phyloP scores from a whole-genome alignment of 2,113 vertebrate species.

The Gallinago media region DNA sequence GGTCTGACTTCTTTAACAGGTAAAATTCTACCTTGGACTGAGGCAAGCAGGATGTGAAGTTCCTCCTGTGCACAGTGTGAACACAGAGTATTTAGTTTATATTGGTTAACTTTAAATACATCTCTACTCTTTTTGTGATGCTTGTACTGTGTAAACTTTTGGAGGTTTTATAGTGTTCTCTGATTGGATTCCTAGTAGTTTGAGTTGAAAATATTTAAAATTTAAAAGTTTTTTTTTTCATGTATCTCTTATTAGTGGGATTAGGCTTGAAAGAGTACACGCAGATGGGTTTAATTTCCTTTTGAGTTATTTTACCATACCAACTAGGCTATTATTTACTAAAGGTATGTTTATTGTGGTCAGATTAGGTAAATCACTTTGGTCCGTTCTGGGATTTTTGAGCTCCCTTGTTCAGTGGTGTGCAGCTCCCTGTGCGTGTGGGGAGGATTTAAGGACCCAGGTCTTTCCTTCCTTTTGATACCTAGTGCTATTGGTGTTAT shows the following conservation, averaged over 20 bases:
- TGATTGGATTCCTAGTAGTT: not conserved
- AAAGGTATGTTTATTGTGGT: not conserved
- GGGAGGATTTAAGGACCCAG: not conserved
- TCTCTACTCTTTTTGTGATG: not conserved
- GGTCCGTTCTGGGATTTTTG: not conserved
- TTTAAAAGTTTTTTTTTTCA: not conserved
- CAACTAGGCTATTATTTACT: not conserved
- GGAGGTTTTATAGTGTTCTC: not conserved
- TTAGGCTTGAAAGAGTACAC: not conserved
- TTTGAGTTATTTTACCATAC: not conserved
- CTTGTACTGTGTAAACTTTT: not conserved
- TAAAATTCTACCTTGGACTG: slow-evolving; percentile 54
- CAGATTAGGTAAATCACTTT: not conserved
- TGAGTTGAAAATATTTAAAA: not conserved
- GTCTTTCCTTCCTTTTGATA: not conserved
- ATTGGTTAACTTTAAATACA: not conserved
- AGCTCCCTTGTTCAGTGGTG: not conserved
- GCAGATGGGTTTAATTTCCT: not conserved
- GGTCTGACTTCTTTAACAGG: slow-evolving; percentile 96
- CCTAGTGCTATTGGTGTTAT: not conserved
- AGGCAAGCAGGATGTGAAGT: not conserved
- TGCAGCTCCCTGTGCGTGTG: not conserved
- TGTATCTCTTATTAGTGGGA: not conserved
- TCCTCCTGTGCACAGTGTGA: not conserved
- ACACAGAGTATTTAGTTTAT: not conserved